Base-by-base conservation (phyloP, 2,888 invertebrate genomes). In the Phymatocera aterrima region DNA sequence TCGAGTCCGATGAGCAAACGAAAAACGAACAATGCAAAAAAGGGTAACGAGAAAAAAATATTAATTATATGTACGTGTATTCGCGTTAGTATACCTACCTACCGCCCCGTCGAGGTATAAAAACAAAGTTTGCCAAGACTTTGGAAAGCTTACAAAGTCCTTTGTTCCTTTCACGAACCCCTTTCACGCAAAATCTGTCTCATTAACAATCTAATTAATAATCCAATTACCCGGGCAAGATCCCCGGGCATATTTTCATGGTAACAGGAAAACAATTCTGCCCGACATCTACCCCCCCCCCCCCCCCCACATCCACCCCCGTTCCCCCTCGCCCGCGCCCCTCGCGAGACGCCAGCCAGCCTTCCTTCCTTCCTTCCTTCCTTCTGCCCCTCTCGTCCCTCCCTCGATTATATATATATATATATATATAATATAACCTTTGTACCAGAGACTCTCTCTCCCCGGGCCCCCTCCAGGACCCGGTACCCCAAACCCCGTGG, bases 171-270 rank as follows among this genome's bases (percentile, higher is more conserved):
- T 64, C 65, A 77, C 40, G 81, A 15, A 40, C 70, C 72, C 78
- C 82, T 81, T 82, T 83, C 85, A 83, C 84, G 81, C 72, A 83
- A 86, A 88, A 87, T 88, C 85, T 86, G 88, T 88, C 87, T 88
- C 89, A 88, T 89, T 88, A 89, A 87, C 89, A 85, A 88, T 88
- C 88, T 89, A 90, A 90, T 89, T 89, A 88, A 89, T 90, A 89
- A 89, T 89, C 88, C 88, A 89, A 89, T 89, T 88, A 88, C 87
- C 85, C 83, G 84, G 84, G 75, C 86, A 85, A 86, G 85, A 87
- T 86, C 84, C 85, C 79, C 70, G 77, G 48, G 74, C 81, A 87
- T 87, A 87, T 87, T 87, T 87, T 87, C 85, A 87, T 82, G 87
- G 84, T 86, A 88, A 87, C 87, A 85, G 87, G 86, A 88, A 88